A percentile compares a stretch with the other conserved stretches of the same genome.
These are phyloP conservation scores for Darevskia nairensis DNA, from an alignment of 2,797 vertebrate genomes.

Conservation along the genomic window DNA sequence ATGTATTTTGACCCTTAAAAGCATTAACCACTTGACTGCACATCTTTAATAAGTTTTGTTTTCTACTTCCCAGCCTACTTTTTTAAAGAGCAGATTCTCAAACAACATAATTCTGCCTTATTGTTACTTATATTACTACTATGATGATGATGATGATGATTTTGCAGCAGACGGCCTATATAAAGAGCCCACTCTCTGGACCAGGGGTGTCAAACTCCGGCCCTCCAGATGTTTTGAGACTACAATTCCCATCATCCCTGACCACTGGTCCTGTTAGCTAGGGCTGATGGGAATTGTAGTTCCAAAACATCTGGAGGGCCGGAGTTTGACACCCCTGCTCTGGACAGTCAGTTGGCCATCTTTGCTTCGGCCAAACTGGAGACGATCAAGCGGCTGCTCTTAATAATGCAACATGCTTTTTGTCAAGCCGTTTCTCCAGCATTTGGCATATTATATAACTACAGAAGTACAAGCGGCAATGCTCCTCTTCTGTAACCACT, in stretches of 20 bases:
- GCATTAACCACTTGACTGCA: not conserved
- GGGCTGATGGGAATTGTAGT: too few species aligned
- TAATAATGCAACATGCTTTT: conserved; percentile 8
- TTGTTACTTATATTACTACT: too few species aligned
- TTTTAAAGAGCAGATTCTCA: not conserved
- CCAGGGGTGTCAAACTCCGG: too few species aligned
- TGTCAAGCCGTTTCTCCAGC: conserved; percentile 4
- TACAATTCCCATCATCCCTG: too few species aligned
- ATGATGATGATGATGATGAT: not conserved
- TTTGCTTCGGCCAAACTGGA: not conserved
- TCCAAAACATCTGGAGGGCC: too few species aligned
- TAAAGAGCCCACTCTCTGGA: not conserved
- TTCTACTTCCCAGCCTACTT: not conserved
- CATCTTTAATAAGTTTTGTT: not conserved
- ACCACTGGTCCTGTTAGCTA: too few species aligned
- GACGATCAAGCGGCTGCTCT: conserved; percentile 23
- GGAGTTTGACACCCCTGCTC: too few species aligned
- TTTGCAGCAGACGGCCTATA: not conserved
- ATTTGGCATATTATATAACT: conserved; percentile 23
- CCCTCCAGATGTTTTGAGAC: too few species aligned
- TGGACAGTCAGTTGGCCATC: not conserved
- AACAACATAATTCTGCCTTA: not conserved
- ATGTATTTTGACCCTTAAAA: not conserved
- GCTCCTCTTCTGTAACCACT: conserved; percentile 44
- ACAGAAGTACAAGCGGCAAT: conserved; percentile 30